These are phyloP conservation scores for Patella caerulea DNA, from an alignment of 2,888 invertebrate genomes.

Conservation along the genomic window DNA sequence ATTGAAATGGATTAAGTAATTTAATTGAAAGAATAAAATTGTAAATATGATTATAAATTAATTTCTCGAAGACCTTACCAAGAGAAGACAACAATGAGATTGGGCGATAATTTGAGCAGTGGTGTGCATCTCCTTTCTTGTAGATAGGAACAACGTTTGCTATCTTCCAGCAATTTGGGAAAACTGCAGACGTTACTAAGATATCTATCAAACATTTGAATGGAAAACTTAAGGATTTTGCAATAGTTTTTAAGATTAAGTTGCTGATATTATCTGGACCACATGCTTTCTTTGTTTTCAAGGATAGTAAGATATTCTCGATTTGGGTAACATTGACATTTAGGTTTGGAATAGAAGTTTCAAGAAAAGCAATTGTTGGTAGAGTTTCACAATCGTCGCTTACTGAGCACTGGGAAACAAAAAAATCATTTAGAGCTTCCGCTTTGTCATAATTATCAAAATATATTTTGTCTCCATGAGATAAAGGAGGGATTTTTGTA, in stretches of 20 bases:
- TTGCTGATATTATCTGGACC: background rate
- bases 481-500: background rate
- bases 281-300: background rate
- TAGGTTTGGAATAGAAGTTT: too few relatives aligned
- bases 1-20: too few relatives aligned
- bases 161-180: background rate
- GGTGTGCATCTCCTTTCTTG: background rate
- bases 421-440: too few relatives aligned
- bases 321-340: background rate
- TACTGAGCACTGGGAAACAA: too few relatives aligned
- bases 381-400: too few relatives aligned
- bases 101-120: slow-evolving; percentile 4
- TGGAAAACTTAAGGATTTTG: too few relatives aligned
- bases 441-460: too few relatives aligned
- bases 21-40: background rate
- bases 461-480: background rate
- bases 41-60: background rate
- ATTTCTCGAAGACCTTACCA: background rate
- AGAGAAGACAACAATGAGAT: background rate
- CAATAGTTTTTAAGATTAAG: background rate
- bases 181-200: background rate
- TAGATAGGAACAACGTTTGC: background rate
- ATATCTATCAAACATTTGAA: too few relatives aligned
- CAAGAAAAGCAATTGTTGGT: too few relatives aligned
- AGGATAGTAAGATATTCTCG: background rate